Evolutionary conservation across 2,113 vertebrate genomes (phyloP), one percentile per base, ranked within the genome.

Genomic region (Microtus richardsoni): DNA sequence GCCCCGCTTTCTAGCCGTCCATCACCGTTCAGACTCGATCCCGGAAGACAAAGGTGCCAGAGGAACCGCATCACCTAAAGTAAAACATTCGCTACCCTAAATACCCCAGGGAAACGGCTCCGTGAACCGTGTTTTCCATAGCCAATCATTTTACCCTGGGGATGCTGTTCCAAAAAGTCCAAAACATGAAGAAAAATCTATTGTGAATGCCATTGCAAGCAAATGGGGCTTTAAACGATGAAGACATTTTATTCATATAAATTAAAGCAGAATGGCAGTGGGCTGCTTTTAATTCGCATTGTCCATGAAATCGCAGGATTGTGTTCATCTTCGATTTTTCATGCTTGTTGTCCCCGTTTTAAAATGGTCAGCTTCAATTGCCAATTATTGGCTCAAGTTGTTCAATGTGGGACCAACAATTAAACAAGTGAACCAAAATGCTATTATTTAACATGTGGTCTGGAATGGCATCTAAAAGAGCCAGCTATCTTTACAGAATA

Each of bases 231-330:
- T 95, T 97, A 98, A 96, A 97, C 91, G 97, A 97, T 94, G 90
- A 97, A 97, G 98, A 98, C 47, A 88, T 98, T 97, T 97, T 97
- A 96, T 96, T 96, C 94, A 94, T 92, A 96, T 97, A 98, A 98
- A 97, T 97, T 94, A 97, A 98, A 98, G 92, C 90, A 96, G 97
- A 98, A 96, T 93, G 92, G 92, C 88, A 97, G 77, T 91, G 95
- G 89, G 92, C 98, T 98, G 98, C 96, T 98, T 98, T 97, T 98
- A 97, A 98, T 98, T 98, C 97, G 17, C 30, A 26, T 93, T 94
- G 96, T 96, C 97, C 49, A 3, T 97, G 97, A 98, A 98, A 97
- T 30, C 89, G 77, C 96, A 97, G 91, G 70, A 97, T 77, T 95
- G 84, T 84, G 91, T 97, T 98, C 89, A 94, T 98, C 92, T 95